phyloP scores from a whole-genome alignment of 2,113 vertebrate species.

The Caretta caretta region DNA sequence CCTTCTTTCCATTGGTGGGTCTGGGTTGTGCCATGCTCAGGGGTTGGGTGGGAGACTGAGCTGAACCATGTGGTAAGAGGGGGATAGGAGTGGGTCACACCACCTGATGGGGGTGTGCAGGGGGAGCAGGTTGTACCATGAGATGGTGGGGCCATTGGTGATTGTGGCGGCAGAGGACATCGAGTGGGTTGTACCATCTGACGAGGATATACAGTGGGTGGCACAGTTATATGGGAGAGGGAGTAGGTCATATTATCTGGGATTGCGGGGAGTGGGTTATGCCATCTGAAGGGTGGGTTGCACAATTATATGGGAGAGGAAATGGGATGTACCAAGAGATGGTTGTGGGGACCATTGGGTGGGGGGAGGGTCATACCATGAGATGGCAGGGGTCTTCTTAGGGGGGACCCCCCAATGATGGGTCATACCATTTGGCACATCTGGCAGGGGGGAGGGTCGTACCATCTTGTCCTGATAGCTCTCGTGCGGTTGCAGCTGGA shows the following conservation, averaged over 20 bases:
- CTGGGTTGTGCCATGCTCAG: rapidly evolving
- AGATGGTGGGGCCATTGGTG: background rate
- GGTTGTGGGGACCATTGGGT: background rate
- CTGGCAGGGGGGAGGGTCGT: background rate
- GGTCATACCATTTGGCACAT: background rate
- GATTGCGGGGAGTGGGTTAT: background rate
- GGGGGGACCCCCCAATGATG: background rate
- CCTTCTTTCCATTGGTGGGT: background rate
- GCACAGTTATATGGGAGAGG: background rate
- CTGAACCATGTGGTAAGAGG: background rate
- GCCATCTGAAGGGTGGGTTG: background rate
- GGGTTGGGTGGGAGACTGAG: background rate
- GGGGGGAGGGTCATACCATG: background rate
- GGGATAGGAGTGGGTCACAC: background rate
- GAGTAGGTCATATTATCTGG: background rate
- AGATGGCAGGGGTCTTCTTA: background rate
- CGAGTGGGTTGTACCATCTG: too few relatives aligned
- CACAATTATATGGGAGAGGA: background rate
- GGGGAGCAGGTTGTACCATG: background rate
- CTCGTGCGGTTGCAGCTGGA: conserved; percentile 81
- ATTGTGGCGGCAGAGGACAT: too few relatives aligned
- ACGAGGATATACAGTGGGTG: background rate
- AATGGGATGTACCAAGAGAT: background rate
- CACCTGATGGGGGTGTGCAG: background rate
- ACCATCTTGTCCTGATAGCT: background rate